Conservation (phyloP, 2,113 vertebrate genomes). For the Plecturocebus donacophilus region DNA sequence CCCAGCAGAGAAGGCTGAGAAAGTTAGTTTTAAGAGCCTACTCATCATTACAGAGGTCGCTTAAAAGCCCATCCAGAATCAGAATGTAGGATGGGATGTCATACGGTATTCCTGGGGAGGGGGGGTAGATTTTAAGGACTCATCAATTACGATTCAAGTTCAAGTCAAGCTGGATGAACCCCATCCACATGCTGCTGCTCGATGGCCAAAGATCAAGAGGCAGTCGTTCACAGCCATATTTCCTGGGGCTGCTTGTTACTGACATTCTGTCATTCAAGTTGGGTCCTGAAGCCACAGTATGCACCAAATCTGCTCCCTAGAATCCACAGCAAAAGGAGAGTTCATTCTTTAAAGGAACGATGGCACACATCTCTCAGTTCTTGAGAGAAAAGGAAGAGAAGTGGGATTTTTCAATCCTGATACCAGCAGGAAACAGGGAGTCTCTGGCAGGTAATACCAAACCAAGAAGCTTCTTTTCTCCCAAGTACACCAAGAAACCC, state of each 20-base stretch:
- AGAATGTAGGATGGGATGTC: background rate
- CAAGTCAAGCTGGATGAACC: background rate
- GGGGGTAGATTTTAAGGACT: background rate
- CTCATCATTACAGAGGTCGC: background rate
- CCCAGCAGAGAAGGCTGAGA: background rate
- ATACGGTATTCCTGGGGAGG: background rate
- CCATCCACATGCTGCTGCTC: background rate
- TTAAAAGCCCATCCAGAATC: background rate
- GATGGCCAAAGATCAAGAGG: background rate
- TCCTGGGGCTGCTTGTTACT: background rate
- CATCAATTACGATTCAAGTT: background rate
- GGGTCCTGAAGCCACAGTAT: background rate
- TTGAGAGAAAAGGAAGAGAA: slow-evolving; percentile 31
- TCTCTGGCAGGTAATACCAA: background rate
- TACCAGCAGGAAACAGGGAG: background rate
- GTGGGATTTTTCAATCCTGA: background rate
- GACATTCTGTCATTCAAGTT: background rate
- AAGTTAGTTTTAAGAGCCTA: background rate
- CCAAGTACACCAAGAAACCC: background rate
- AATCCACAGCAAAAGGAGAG: background rate
- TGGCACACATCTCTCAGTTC: background rate
- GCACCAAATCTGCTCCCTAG: background rate
- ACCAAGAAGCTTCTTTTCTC: slow-evolving; percentile 11
- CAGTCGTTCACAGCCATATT: background rate
- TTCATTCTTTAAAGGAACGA: background rate